phyloP scores from a whole-genome alignment of 2,113 vertebrate genomes.

The Butorides virescens region DNA sequence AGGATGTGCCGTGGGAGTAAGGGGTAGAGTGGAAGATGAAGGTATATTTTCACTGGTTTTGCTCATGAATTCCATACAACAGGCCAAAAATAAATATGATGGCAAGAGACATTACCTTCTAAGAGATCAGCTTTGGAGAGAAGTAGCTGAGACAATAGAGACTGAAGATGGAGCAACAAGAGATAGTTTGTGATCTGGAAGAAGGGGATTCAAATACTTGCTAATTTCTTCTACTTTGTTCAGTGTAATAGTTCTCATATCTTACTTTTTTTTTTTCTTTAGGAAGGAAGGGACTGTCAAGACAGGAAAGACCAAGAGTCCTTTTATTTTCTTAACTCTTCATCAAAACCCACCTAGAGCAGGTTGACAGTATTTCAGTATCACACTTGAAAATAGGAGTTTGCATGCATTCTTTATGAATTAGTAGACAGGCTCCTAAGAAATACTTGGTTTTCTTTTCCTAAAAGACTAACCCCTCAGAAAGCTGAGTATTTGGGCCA shows the following conservation, averaged over 20 bases:
- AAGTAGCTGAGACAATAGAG: background rate
- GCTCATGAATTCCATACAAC: background rate
- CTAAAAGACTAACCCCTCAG: background rate
- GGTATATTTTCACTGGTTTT: background rate
- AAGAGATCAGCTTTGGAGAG: background rate
- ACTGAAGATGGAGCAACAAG: background rate
- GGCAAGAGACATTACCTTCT: background rate
- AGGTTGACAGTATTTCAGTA: background rate
- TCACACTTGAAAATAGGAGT: background rate
- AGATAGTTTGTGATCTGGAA: background rate
- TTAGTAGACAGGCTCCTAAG: background rate
- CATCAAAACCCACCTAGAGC: background rate
- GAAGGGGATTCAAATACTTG: background rate
- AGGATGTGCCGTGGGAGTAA: background rate
- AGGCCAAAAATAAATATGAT: background rate
- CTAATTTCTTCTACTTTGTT: background rate
- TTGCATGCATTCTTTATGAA: background rate
- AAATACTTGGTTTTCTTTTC: background rate
- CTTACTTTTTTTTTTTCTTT: background rate
- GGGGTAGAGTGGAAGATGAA: background rate
- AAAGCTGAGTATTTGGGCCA: background rate
- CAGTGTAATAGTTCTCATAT: background rate
- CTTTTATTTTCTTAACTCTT: background rate
- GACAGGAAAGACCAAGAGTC: background rate
- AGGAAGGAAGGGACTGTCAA: background rate